Evolutionary conservation across 2,797 vertebrate genomes (phyloP).

Genomic region (Arnoldichthys spilopterus): DNA sequence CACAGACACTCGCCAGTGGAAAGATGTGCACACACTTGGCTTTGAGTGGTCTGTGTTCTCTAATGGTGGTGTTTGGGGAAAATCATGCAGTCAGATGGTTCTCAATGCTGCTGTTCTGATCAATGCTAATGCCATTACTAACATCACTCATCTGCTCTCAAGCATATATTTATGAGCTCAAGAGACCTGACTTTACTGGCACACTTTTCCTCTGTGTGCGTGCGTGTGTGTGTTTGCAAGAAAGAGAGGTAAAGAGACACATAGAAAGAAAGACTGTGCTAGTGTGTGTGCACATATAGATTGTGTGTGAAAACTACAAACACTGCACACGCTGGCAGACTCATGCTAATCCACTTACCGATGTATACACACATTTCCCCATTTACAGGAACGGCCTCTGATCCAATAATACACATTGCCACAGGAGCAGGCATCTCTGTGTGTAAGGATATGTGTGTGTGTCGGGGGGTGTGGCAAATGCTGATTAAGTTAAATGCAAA

Average conservation of each 20-base stretch:
- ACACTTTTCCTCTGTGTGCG: conserved; percentile 39
- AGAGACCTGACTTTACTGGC: conserved; percentile 48
- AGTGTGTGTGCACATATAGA: conserved; percentile 6
- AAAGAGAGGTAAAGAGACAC: background rate
- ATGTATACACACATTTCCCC: conserved; percentile 71
- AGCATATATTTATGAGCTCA: conserved; percentile 58
- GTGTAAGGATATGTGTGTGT: conserved; percentile 14
- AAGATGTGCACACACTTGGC: background rate
- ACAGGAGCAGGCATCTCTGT: conserved; percentile 38
- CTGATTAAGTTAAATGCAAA: no score
- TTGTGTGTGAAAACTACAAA: conserved; percentile 46
- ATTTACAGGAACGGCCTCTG: conserved; percentile 70
- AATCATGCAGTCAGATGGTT: conserved; percentile 41
- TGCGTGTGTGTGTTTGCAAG: conserved; percentile 54
- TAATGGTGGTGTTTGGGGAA: conserved; percentile 51
- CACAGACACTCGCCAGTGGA: conserved; percentile 35
- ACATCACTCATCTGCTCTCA: conserved; percentile 52
- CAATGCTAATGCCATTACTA: conserved; percentile 54
- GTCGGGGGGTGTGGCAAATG: no score
- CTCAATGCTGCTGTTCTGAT: conserved; percentile 46
- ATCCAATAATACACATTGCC: conserved; percentile 56
- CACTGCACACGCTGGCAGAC: conserved; percentile 61
- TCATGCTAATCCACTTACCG: conserved; percentile 78
- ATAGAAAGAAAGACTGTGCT: background rate
- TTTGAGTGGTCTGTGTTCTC: conserved; percentile 23